phyloP scores from a whole-genome alignment of 64 coral and sea anemone species.

The Dendronephthya gigantea region DNA sequence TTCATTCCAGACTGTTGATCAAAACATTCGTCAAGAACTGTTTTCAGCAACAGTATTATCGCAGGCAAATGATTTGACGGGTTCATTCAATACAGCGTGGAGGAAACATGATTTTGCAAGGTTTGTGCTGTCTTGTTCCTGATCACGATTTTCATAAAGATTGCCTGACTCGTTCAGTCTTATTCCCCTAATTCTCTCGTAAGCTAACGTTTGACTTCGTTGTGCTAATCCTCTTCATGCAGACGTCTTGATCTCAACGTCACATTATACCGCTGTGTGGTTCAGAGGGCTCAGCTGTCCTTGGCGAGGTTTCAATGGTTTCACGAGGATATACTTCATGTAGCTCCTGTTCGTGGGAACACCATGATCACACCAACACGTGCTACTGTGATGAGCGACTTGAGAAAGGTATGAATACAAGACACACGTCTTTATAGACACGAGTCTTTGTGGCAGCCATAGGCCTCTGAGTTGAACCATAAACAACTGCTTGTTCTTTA shows the following conservation, averaged over 20 bases:
- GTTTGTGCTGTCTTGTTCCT: constrained; percentile 4
- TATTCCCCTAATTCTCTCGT: no score
- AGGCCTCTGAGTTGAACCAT: neutral
- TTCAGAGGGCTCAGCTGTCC: constrained; percentile 85
- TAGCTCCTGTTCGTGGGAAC: constrained; percentile 70
- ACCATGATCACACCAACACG: constrained; percentile 88
- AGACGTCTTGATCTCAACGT: constrained; percentile 94
- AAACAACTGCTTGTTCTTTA: no score
- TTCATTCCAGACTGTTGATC: constrained; percentile 54
- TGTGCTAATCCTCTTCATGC: neutral
- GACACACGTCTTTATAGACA: neutral
- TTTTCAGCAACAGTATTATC: constrained; percentile 62
- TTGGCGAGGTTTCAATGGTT: constrained; percentile 97
- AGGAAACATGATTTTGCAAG: constrained; percentile 95
- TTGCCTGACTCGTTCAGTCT: no score
- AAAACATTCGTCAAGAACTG: constrained; percentile 54
- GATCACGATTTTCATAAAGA: no score
- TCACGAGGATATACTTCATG: constrained; percentile 73
- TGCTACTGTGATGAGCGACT: constrained; percentile 78
- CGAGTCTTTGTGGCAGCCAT: neutral
- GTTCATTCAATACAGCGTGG: constrained; percentile 92
- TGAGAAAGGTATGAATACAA: constrained; percentile 57
- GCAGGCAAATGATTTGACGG: constrained; percentile 55
- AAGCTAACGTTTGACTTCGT: neutral
- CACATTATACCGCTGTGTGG: constrained; percentile 75